Percentiles rank a stretch among this genome's conserved stretches.
Evolutionary conservation across 2,797 vertebrate species (phyloP).

Genomic region (Margarornis squamiger): DNA sequence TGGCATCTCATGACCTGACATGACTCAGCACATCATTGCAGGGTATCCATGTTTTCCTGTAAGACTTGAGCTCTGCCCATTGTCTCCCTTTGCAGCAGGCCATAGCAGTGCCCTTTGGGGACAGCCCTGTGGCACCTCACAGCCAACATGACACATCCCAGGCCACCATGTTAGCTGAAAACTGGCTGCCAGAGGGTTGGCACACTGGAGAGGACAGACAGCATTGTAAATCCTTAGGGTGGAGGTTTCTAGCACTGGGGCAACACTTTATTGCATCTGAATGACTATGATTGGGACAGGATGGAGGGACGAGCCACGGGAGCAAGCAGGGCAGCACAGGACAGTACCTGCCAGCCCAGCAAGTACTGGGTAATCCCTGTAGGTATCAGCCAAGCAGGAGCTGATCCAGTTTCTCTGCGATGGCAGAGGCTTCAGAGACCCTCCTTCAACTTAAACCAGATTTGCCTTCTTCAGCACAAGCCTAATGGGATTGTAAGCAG

Average conservation of each 20-base stretch:
- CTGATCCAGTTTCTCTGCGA: background rate
- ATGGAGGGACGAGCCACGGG: fast-evolving
- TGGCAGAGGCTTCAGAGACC: background rate
- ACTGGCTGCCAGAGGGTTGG: fast-evolving
- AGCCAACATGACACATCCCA: background rate
- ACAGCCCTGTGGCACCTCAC: fast-evolving
- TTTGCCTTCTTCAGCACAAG: background rate
- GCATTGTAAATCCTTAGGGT: background rate
- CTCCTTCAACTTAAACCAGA: background rate
- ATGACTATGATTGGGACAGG: background rate
- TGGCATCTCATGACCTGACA: fast-evolving
- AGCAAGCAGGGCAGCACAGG: background rate
- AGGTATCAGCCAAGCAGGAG: background rate
- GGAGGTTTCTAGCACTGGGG: background rate
- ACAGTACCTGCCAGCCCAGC: background rate
- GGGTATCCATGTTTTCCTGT: fast-evolving
- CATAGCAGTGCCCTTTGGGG: background rate
- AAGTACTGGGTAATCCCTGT: background rate
- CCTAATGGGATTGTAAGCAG: background rate
- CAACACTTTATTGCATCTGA: background rate
- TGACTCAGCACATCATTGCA: background rate
- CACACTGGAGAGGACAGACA: background rate
- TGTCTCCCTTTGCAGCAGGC: background rate
- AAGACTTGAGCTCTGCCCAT: fast-evolving
- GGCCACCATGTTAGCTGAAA: background rate